Evolutionary conservation across 1,140 invertebrate genomes (phyloP).

Genomic region (Leucophenga varia): DNA sequence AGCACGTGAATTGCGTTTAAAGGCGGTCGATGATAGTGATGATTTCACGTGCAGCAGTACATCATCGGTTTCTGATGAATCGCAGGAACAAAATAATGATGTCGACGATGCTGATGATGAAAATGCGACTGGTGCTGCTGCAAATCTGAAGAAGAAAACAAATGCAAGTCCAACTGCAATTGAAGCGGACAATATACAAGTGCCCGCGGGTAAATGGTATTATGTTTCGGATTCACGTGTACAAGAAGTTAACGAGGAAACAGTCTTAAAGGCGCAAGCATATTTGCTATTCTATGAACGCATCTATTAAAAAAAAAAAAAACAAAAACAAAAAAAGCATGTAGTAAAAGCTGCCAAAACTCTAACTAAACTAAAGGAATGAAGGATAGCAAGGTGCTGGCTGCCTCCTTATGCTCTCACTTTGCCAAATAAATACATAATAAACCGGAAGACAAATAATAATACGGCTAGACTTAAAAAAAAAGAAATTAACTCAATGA

Average conservation of each 20-base stretch:
- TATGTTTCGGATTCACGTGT: conserved; percentile 89
- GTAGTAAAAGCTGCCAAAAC: too few relatives aligned
- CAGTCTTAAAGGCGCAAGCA: conserved; percentile 86
- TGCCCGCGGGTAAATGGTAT: conserved; percentile 85
- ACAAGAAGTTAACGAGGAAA: conserved; percentile 73
- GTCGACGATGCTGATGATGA: conserved; percentile 57
- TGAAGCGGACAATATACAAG: conserved; percentile 55
- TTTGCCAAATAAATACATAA: too few relatives aligned
- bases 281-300: conserved; percentile 97
- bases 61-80: conserved; percentile 52
- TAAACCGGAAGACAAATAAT: too few relatives aligned
- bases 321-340: too few relatives aligned
- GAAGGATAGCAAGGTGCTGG: too few relatives aligned
- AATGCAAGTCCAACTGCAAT: neutral
- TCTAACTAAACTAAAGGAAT: too few relatives aligned
- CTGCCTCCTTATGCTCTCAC: too few relatives aligned
- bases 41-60: conserved; percentile 60
- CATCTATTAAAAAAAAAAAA: conserved; percentile 70
- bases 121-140: conserved; percentile 49
- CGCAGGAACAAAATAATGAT: conserved; percentile 40
- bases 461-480: too few relatives aligned
- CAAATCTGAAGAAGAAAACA: conserved; percentile 14
- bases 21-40: conserved; percentile 52
- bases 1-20: conserved; percentile 43
- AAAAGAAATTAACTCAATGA: too few relatives aligned